These are phyloP conservation scores for Callyntrura sp. DNA, from an alignment of 2,888 invertebrate species.

Conservation along the genomic window DNA sequence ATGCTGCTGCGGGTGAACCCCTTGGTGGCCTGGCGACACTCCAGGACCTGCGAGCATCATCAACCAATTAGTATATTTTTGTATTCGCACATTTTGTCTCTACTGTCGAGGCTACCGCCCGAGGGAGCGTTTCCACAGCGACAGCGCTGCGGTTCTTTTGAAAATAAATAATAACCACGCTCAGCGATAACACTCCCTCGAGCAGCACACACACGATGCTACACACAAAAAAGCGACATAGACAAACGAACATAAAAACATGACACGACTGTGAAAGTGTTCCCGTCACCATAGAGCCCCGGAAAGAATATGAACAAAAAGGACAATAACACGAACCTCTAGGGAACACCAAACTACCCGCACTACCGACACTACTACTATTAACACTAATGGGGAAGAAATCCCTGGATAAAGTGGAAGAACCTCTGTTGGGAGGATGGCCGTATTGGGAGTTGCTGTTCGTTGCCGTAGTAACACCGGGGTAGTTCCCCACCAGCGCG, in stretches of 20 bases:
- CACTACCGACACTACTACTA: slow-evolving; percentile 1
- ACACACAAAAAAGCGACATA: not conserved
- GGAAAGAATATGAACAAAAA: slow-evolving; percentile 1
- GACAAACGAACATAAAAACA: not conserved
- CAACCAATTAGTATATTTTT: not conserved
- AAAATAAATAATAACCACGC: not conserved
- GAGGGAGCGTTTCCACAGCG: no score
- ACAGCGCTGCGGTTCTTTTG: no score
- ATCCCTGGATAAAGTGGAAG: slow-evolving; percentile 17
- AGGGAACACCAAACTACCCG: not conserved
- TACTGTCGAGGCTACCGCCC: no score
- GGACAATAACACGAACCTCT: slow-evolving; percentile 59
- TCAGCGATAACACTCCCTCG: not conserved
- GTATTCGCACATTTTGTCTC: no score
- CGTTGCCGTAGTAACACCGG: not conserved
- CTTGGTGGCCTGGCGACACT: no score
- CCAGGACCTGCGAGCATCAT: not conserved
- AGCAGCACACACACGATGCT: not conserved
- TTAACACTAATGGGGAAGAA: slow-evolving; percentile 62
- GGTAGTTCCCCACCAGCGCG: not conserved
- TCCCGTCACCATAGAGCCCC: slow-evolving; percentile 2
- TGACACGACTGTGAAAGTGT: no score
- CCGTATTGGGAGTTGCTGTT: no score
- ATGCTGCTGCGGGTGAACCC: no score
- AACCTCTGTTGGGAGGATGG: slow-evolving; percentile 1